Base-by-base conservation (phyloP, 2,888 invertebrate species). In the Hypsopygia costalis region DNA sequence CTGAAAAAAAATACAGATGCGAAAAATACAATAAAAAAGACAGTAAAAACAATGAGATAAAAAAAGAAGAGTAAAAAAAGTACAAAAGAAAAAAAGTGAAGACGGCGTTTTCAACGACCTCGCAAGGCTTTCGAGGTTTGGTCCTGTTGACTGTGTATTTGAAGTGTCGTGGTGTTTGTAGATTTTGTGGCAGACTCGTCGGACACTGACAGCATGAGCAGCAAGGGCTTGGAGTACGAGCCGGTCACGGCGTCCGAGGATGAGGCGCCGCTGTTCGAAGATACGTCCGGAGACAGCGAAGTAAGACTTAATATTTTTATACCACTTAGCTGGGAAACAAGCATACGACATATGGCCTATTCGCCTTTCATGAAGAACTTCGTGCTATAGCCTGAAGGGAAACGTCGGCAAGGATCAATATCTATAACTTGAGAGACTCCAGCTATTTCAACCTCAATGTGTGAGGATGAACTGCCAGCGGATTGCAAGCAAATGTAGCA, bases 271-370 rank as follows among this genome's bases (percentile, higher is more conserved):
- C 44, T 79, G 22, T 59, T 65, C 21, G 74, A 63, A 8, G 81
- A 81, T 49, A 85, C 90, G 1, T 90, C 91, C 1, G 90, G 83
- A 43, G 88, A 85, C 36, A 90, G 90, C 52, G 92, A 92, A 30
- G 87, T 87, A 45, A 76, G 81, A 16, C 16, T 16, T 16, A 4
- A 4, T 4, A 3, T 4, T 16, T 16, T 16, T 16, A n/a, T n/a
- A n/a, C n/a, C n/a, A n/a, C n/a, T n/a, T n/a, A n/a, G n/a, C n/a
- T n/a, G n/a, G n/a, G n/a, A n/a, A n/a, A n/a, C n/a, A n/a, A n/a
- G n/a, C n/a, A n/a, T n/a, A n/a, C n/a, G n/a, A n/a, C n/a, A n/a
- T n/a, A n/a, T n/a, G n/a, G n/a, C n/a, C n/a, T n/a, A n/a, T n/a
- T n/a, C n/a, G n/a, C n/a, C n/a, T n/a, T n/a, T n/a, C n/a, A n/a